Evolutionary conservation across 35 echinoderm and acorn worm species (phyloP).

Genomic region (Ptychodera flava): DNA sequence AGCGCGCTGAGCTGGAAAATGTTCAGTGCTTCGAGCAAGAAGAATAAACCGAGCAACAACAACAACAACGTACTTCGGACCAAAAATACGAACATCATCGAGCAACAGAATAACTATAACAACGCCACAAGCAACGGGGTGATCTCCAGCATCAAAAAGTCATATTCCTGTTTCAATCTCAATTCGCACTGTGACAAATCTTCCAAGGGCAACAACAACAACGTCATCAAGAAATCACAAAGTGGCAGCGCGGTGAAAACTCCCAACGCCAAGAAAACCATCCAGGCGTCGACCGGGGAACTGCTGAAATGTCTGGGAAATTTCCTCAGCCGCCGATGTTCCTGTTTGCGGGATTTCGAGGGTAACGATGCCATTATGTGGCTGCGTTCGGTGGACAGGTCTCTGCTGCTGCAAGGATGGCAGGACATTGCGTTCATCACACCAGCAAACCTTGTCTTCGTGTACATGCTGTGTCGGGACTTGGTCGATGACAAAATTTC

Average conservation of each 20-base stretch:
- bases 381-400: conserved; percentile 89
- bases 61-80: conserved; percentile 2
- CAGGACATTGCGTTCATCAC: conserved; percentile 96
- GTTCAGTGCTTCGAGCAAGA: conserved; percentile 84
- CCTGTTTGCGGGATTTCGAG: conserved; percentile 84
- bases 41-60: conserved; percentile 61
- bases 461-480: conserved; percentile 87
- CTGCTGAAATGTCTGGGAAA: conserved; percentile 98
- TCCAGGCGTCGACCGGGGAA: conserved; percentile 97
- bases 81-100: conserved; percentile 37
- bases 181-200: conserved; percentile 68
- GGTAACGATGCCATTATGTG: conserved; percentile 93
- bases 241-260: conserved; percentile 26
- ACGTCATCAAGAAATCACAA: conserved; percentile 35
- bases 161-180: conserved; percentile 98
- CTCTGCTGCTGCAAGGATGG: conserved; percentile 96
- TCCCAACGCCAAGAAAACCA: conserved; percentile 63
- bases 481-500: conserved; percentile 66
- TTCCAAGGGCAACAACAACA: conserved; percentile 56
- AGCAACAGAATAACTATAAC: conserved; percentile 4
- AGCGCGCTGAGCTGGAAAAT: conserved; percentile 89
- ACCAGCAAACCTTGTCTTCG: conserved; percentile 94
- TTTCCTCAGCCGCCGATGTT: conserved; percentile 79
- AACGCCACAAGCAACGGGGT: conserved; percentile 10
- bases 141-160: conserved; percentile 96